These are phyloP conservation scores for Cebidichthys violaceus DNA, from an alignment of 2,113 vertebrate genomes.

Conservation along the genomic window DNA sequence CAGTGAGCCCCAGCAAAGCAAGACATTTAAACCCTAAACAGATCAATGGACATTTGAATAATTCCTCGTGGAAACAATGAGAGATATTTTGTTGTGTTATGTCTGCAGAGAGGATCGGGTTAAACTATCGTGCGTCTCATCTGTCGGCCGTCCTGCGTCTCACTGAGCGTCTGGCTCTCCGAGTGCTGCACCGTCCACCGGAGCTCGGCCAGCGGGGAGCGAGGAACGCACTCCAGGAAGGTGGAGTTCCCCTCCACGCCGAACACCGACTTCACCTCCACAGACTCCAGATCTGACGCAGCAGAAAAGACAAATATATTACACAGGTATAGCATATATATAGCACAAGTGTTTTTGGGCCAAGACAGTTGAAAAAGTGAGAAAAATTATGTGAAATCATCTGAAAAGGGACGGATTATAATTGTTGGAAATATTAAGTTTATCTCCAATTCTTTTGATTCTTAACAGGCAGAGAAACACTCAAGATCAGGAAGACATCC, in stretches of 20 bases:
- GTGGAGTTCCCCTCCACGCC: slow-evolving; percentile 89
- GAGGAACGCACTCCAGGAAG: slow-evolving; percentile 86
- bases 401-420: neutral
- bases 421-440: neutral
- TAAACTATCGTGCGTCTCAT: slow-evolving; percentile 70
- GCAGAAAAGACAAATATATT: neutral
- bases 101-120: no score
- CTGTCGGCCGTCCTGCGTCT: slow-evolving; percentile 49
- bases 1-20: no score
- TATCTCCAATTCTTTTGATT: neutral
- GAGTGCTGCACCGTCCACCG: slow-evolving; percentile 79
- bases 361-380: neutral
- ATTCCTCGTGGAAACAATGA: neutral
- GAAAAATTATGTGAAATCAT: neutral
- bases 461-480: neutral
- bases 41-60: no score
- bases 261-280: slow-evolving; percentile 81
- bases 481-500: no score
- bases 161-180: neutral
- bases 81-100: neutral
- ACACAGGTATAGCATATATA: no score
- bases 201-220: slow-evolving; percentile 78
- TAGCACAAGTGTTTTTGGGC: neutral
- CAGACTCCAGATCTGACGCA: slow-evolving; percentile 39
- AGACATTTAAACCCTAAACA: no score